A percentile compares a stretch with the other conserved stretches of the same genome.
Conservation (phyloP, 2,113 vertebrate species). For the Sturnus vulgaris region DNA sequence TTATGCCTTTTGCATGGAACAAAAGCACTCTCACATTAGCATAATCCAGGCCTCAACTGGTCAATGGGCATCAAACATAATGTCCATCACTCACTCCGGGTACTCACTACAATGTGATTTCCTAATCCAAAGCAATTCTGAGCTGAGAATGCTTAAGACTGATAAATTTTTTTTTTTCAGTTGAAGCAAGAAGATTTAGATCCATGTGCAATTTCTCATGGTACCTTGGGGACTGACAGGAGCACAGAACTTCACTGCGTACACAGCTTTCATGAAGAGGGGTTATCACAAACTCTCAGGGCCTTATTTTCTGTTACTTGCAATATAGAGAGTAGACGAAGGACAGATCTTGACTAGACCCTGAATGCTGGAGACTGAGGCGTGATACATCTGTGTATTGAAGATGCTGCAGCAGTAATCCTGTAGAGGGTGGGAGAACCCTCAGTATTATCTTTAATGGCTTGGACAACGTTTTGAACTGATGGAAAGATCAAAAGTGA, state of each 20-base stretch:
- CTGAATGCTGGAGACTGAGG: background rate
- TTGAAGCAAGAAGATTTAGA: slow-evolving; percentile 55
- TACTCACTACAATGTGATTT: background rate
- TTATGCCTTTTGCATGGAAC: background rate
- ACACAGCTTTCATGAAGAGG: slow-evolving; percentile 73
- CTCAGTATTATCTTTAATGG: background rate
- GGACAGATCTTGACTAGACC: background rate
- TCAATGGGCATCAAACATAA: background rate
- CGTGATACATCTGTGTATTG: background rate
- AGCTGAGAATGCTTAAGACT: background rate
- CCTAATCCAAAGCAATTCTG: background rate
- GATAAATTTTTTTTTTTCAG: background rate
- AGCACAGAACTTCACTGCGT: slow-evolving; percentile 61
- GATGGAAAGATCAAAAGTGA: background rate
- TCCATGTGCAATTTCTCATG: slow-evolving; percentile 63
- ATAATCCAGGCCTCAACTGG: background rate
- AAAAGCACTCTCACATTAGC: background rate
- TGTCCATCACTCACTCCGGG: background rate
- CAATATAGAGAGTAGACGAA: background rate
- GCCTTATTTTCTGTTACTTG: background rate
- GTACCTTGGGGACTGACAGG: slow-evolving; percentile 42
- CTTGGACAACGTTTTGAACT: background rate
- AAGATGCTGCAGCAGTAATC: background rate
- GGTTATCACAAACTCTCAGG: background rate
- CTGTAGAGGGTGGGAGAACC: background rate